Percentiles rank a stretch among this genome's conserved stretches.
phyloP scores from a whole-genome alignment of 2,888 invertebrate species.

The Idaea straminata region DNA sequence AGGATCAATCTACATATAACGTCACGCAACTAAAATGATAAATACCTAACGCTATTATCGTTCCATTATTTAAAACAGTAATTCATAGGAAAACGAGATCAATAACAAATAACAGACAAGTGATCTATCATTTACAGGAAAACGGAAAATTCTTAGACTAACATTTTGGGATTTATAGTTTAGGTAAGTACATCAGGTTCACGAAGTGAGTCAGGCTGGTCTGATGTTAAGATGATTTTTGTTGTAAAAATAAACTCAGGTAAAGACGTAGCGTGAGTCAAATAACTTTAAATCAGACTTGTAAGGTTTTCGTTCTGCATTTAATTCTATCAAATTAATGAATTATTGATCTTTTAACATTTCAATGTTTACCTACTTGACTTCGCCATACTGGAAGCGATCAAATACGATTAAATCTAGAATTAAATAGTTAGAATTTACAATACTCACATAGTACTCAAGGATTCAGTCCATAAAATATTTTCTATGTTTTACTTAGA shows the following conservation, averaged over 20 bases:
- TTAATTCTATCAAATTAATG: slow-evolving; percentile 53
- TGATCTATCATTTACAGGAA: neutral
- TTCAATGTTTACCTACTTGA: slow-evolving; percentile 10
- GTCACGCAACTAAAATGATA: slow-evolving; percentile 5
- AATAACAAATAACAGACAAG: neutral
- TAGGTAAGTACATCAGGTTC: neutral
- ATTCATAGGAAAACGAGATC: neutral
- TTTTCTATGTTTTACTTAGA: too few species aligned
- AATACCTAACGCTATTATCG: neutral
- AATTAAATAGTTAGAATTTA: too few species aligned
- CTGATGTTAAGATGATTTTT: slow-evolving; percentile 46
- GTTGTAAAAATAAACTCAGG: slow-evolving; percentile 69
- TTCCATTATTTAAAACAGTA: neutral
- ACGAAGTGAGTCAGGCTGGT: slow-evolving; percentile 36
- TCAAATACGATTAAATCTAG: too few species aligned
- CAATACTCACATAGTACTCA: too few species aligned
- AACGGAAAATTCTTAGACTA: neutral
- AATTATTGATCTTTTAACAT: slow-evolving; percentile 20
- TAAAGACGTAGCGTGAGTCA: slow-evolving; percentile 57
- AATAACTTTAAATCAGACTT: slow-evolving; percentile 49
- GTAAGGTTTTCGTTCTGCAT: slow-evolving; percentile 54
- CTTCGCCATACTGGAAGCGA: too few species aligned
- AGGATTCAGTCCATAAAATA: too few species aligned
- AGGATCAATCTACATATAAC: slow-evolving; percentile 22
- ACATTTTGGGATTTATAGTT: neutral